These are phyloP conservation scores for Plebejus argus DNA, from an alignment of 2,888 invertebrate genomes.

Conservation along the genomic window DNA sequence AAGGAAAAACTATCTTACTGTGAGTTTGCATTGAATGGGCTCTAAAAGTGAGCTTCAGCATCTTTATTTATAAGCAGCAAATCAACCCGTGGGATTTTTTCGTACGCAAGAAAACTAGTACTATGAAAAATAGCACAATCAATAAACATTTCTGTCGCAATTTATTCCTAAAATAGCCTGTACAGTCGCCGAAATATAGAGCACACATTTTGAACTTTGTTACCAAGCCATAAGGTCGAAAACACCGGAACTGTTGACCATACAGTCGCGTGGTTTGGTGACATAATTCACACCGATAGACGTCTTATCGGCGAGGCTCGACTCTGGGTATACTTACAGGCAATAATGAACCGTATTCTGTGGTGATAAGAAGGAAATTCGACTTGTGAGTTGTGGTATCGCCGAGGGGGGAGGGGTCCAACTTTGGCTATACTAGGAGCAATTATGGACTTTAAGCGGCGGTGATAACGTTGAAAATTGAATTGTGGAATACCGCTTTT, in stretches of 20 bases:
- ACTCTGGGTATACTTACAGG: neutral
- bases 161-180: neutral
- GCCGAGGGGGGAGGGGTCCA: neutral
- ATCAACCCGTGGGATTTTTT: too few relatives aligned
- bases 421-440: neutral
- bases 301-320: neutral
- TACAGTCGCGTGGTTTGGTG: neutral
- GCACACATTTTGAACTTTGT: neutral
- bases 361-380: neutral
- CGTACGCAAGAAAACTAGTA: neutral
- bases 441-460: neutral
- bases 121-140: neutral
- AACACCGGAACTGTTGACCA: neutral
- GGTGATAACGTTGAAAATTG: neutral
- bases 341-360: neutral
- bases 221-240: neutral
- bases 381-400: too few relatives aligned
- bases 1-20: too few relatives aligned
- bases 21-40: too few relatives aligned
- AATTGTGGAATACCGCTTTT: neutral
- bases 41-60: too few relatives aligned
- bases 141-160: neutral
- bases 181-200: too few relatives aligned
- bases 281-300: conserved; percentile 5
- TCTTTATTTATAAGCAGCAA: too few relatives aligned